Evolutionary conservation across 2,797 vertebrate genomes (phyloP), one percentile per base, ranked within the genome.

Genomic region (Pteropus rufus): DNA sequence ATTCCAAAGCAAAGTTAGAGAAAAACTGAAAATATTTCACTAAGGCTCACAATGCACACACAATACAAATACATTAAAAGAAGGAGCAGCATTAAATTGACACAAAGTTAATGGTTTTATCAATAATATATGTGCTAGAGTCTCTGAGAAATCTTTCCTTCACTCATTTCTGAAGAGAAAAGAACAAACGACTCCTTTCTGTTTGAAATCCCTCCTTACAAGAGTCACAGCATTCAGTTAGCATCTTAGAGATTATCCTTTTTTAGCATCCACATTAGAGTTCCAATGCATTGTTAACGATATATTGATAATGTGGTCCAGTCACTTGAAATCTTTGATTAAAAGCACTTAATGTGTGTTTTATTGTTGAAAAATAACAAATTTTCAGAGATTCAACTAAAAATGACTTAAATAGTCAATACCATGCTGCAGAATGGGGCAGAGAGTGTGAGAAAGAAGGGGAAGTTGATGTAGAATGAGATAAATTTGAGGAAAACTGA

Each of bases 401-500:
- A 60, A 73, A 69, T 84, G 52, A 67, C 79, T 96, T 72, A 89
- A 34, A 93, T 54, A 34, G 34, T 87, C 39, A n/a, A 34, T 76
- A 60, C 9, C 9, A 60, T 0, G 19, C 31, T 34, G 11, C 7
- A 77, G 64, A 80, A 81, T 18, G 26, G 46, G 70, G 24, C 19
- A 34, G 16, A 21, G 4, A 39, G 49, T 75, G 39, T 86, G 84
- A 34, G 81, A 83, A 56, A 87, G 5, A 75, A 80, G 93, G 65
- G 19, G 16, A 96, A 95, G 21, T 46, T 79, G 72, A 91, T 62
- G 67, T 18, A n/a, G 21, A n/a, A 81, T 62, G 31, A 91, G 84
- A 23, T 96, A 82, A 91, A 88, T 94, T 34, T 85, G 23, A 76
- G 83, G 87, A 87, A 75, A 95, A 77, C 16, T 44, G 81, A 26